Percentiles rank a stretch among this genome's conserved stretches.
These are phyloP conservation scores for Typhlichthys eigenmanni DNA, from an alignment of 2,797 vertebrate genomes.

Conservation along the genomic window DNA sequence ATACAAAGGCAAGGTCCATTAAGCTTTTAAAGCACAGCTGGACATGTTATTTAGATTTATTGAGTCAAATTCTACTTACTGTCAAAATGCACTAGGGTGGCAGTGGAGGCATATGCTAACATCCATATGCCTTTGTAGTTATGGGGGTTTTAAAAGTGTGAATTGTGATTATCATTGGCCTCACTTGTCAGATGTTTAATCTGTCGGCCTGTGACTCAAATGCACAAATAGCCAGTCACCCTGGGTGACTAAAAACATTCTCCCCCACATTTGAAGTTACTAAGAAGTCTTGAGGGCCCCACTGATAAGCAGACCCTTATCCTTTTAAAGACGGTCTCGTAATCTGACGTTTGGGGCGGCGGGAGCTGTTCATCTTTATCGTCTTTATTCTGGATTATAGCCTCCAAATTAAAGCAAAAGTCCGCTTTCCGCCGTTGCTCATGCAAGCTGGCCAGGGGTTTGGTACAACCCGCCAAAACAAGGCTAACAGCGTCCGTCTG, in stretches of 20 bases:
- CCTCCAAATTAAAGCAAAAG: constrained; percentile 85
- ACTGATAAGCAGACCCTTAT: constrained; percentile 78
- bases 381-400: constrained; percentile 83
- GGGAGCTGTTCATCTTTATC: constrained; percentile 74
- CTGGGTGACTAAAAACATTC: constrained; percentile 51
- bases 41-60: constrained; percentile 40
- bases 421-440: constrained; percentile 79
- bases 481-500: constrained; percentile 54
- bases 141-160: constrained; percentile 52
- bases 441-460: constrained; percentile 75
- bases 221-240: constrained; percentile 44
- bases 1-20: constrained; percentile 27
- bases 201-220: constrained; percentile 51
- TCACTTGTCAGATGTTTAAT: constrained; percentile 63
- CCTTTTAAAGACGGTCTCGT: constrained; percentile 82
- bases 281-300: constrained; percentile 73
- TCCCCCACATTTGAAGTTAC: constrained; percentile 62
- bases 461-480: constrained; percentile 64
- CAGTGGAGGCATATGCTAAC: constrained; percentile 38
- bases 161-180: constrained; percentile 73
- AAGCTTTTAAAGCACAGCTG: constrained; percentile 25
- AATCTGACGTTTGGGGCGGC: constrained; percentile 70
- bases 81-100: constrained; percentile 30
- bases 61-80: constrained; percentile 27
- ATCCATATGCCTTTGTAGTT: constrained; percentile 56